Evolutionary conservation across 1,140 invertebrate genomes (phyloP).

Genomic region (Anagrus nilaparvatae): DNA sequence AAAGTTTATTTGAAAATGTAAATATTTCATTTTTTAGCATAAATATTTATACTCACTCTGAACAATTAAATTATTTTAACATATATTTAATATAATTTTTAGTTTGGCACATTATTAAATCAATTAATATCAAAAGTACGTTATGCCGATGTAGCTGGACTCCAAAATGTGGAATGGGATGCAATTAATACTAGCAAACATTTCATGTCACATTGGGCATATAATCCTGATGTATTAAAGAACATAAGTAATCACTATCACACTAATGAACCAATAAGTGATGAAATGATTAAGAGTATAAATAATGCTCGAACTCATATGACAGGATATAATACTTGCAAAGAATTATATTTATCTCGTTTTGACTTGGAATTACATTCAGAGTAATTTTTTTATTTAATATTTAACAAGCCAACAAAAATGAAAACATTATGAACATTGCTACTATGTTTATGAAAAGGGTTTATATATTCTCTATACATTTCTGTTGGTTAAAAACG

Average conservation of each 20-base stretch:
- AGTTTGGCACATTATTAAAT: constrained; percentile 77
- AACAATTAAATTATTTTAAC: too few species aligned
- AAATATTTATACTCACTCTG: background rate
- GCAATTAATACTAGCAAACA: constrained; percentile 67
- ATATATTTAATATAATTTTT: constrained; percentile 12
- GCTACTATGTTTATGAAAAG: too few species aligned
- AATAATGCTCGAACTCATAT: constrained; percentile 58
- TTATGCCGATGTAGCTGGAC: constrained; percentile 73
- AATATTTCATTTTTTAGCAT: too few species aligned
- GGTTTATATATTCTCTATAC: too few species aligned
- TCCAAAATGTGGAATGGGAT: constrained; percentile 87
- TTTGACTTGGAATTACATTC: constrained; percentile 80
- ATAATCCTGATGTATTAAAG: constrained; percentile 57
- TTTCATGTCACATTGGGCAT: constrained; percentile 71
- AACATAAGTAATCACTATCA: constrained; percentile 63
- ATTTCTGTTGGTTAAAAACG: too few species aligned
- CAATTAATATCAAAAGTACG: constrained; percentile 69
- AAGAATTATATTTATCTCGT: constrained; percentile 70
- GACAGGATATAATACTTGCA: constrained; percentile 66
- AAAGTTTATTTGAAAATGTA: constrained; percentile 65
- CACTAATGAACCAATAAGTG: constrained; percentile 59
- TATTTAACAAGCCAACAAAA: too few species aligned
- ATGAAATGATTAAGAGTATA: constrained; percentile 54
- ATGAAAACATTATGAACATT: too few species aligned
- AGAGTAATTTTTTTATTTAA: constrained; percentile 42